Conservation (phyloP, 2,888 invertebrate species). For the Protophormia terraenovae region DNA sequence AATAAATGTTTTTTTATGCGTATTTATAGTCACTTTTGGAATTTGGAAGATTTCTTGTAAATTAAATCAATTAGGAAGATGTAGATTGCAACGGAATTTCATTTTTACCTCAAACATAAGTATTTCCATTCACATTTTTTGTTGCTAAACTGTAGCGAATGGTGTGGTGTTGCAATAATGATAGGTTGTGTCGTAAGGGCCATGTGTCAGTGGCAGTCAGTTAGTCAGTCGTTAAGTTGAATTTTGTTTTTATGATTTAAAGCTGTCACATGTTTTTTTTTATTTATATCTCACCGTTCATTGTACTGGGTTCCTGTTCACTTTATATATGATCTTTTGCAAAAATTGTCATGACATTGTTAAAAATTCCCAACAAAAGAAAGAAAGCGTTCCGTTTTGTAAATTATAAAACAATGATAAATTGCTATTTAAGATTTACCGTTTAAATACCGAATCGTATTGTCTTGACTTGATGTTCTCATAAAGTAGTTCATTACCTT, state of each 20-base stretch:
- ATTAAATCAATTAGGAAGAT: slow-evolving; percentile 54
- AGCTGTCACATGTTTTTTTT: slow-evolving; percentile 31
- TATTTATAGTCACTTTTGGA: not conserved
- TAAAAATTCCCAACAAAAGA: slow-evolving; percentile 35
- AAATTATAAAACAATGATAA: slow-evolving; percentile 9
- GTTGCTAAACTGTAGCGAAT: not conserved
- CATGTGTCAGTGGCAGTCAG: not conserved
- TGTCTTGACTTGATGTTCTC: not conserved
- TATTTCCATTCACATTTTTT: slow-evolving; percentile 6
- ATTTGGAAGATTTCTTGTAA: slow-evolving; percentile 33
- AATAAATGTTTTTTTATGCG: not conserved
- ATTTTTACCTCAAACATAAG: slow-evolving; percentile 19
- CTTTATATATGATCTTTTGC: slow-evolving; percentile 18
- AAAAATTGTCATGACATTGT: slow-evolving; percentile 2
- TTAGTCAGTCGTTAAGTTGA: too few species aligned
- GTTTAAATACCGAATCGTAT: slow-evolving; percentile 14
- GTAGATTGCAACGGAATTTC: slow-evolving; percentile 40
- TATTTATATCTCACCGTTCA: not conserved
- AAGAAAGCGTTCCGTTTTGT: slow-evolving; percentile 33
- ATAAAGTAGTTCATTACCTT: not conserved
- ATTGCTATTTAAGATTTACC: slow-evolving; percentile 30
- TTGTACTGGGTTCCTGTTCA: slow-evolving; percentile 30
- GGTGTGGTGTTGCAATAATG: slow-evolving; percentile 46
- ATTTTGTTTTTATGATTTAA: too few species aligned
- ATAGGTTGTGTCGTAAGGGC: slow-evolving; percentile 28